These are phyloP conservation scores for Drosophila tristis DNA, from an alignment of 1,140 invertebrate genomes.

Conservation along the genomic window DNA sequence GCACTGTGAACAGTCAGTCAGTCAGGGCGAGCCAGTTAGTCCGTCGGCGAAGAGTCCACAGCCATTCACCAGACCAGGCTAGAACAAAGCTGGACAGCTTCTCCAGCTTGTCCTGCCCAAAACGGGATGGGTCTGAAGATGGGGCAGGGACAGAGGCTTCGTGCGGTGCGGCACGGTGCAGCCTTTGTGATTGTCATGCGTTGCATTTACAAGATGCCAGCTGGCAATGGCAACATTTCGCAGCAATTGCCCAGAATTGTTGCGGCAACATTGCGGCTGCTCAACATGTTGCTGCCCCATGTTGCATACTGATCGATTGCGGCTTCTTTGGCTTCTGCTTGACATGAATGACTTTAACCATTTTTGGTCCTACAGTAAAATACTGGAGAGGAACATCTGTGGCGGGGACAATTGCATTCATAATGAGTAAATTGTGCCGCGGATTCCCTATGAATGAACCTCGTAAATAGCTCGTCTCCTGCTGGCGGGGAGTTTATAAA, in stretches of 20 bases:
- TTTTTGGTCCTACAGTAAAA: conserved; percentile 81
- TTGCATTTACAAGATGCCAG: conserved; percentile 83
- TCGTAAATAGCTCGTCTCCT: conserved; percentile 23
- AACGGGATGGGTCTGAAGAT: conserved; percentile 35
- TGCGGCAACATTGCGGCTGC: conserved; percentile 80
- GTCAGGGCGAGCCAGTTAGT: not conserved
- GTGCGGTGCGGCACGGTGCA: not conserved
- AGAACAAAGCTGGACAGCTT: conserved; percentile 36
- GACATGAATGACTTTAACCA: conserved; percentile 81
- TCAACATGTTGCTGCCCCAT: conserved; percentile 68
- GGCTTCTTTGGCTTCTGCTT: conserved; percentile 59
- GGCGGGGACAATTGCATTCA: conserved; percentile 71
- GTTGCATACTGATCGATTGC: conserved; percentile 81
- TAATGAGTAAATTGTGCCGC: conserved; percentile 61
- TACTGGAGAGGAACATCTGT: conserved; percentile 71
- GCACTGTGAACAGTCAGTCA: conserved; percentile 64
- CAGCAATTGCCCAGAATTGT: conserved; percentile 74
- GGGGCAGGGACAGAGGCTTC: not conserved
- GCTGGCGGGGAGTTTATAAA: conserved; percentile 61
- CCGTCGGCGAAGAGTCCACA: conserved; percentile 14
- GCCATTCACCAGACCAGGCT: conserved; percentile 52
- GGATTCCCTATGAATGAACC: conserved; percentile 70
- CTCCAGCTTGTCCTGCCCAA: conserved; percentile 49
- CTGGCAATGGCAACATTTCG: conserved; percentile 64
- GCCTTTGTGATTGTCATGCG: conserved; percentile 75